phyloP scores from a whole-genome alignment of 2,888 invertebrate species.

The Aleiodes alternator region DNA sequence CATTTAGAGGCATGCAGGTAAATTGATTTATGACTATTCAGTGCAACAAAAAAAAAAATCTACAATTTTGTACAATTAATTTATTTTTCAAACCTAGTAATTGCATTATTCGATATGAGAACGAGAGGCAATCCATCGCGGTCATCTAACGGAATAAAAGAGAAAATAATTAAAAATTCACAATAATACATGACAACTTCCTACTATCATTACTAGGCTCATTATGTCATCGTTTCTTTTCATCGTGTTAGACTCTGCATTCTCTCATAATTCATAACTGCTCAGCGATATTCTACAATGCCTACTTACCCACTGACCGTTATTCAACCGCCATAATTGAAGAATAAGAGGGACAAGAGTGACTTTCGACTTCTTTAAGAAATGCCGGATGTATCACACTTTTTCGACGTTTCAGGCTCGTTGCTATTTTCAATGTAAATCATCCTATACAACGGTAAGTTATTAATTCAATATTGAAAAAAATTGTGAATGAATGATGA shows the following conservation, averaged over 20 bases:
- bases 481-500: neutral
- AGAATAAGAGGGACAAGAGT: slow-evolving; percentile 39
- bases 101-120: neutral
- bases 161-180: slow-evolving; percentile 35
- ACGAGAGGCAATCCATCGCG: neutral
- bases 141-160: slow-evolving; percentile 36
- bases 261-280: neutral
- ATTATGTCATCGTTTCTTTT: slow-evolving; percentile 47
- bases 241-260: slow-evolving; percentile 6
- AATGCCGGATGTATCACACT: slow-evolving; percentile 26
- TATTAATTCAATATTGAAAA: slow-evolving; percentile 1
- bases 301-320: slow-evolving; percentile 57
- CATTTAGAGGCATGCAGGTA: too few species aligned
- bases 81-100: neutral
- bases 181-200: slow-evolving; percentile 12
- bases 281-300: slow-evolving; percentile 8
- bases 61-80: too few species aligned
- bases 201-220: neutral
- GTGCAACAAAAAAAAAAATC: neutral
- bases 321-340: slow-evolving; percentile 34
- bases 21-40: neutral
- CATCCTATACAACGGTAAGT: neutral
- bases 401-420: neutral
- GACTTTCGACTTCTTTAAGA: slow-evolving; percentile 51
- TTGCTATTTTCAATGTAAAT: neutral